Percentiles rank a stretch among this genome's conserved stretches.
Conservation (phyloP, 2,113 vertebrate species). For the Python bivittatus region DNA sequence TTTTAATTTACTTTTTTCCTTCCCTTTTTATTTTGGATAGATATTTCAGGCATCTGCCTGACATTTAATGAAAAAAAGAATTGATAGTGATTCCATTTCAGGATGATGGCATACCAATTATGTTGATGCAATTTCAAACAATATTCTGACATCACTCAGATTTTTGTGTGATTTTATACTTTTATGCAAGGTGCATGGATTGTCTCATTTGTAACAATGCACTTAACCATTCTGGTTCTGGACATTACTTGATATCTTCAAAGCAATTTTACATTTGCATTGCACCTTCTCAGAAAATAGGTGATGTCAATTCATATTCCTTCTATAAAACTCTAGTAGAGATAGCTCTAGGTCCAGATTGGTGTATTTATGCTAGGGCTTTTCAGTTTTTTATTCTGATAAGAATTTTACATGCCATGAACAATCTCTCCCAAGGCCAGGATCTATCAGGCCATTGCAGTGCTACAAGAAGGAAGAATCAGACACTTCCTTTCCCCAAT, state of each 20-base stretch:
- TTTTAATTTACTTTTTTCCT: not conserved
- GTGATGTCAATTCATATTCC: not conserved
- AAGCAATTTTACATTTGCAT: not conserved
- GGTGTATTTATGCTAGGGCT: no score
- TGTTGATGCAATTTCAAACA: not conserved
- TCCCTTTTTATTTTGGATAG: not conserved
- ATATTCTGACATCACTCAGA: not conserved
- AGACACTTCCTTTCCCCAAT: not conserved
- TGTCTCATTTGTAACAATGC: not conserved
- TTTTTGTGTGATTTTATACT: not conserved
- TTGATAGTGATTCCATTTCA: not conserved
- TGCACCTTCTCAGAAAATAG: not conserved
- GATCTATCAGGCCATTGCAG: not conserved
- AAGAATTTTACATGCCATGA: not conserved
- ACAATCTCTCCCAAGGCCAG: not conserved
- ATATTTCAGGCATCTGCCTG: conserved; percentile 8
- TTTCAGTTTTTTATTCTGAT: not conserved
- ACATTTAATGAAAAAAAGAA: not conserved
- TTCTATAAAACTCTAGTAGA: not conserved
- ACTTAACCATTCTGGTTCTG: not conserved
- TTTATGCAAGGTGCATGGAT: not conserved
- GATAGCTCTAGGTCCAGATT: not conserved
- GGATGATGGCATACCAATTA: not conserved
- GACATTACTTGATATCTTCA: not conserved
- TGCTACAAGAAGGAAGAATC: not conserved